phyloP scores from a whole-genome alignment of 1,140 invertebrate genomes.

The Olivierus martensii region DNA sequence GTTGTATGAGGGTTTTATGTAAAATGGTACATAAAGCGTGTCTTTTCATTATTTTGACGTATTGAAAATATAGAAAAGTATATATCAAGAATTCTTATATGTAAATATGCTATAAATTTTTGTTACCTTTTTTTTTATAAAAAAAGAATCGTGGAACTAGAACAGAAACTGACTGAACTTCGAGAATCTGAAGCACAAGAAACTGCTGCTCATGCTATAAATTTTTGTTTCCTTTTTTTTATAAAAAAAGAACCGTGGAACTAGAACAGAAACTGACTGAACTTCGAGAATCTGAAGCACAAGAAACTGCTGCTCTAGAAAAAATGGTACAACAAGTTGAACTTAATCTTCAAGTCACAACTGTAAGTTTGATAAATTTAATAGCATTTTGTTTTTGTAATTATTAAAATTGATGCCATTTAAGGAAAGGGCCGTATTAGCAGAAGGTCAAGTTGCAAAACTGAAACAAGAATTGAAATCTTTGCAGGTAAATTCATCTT shows the following conservation, averaged over 20 bases:
- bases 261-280: neutral
- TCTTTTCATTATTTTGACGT: too few species aligned
- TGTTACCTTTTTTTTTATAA: too few species aligned
- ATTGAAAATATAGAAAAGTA: too few species aligned
- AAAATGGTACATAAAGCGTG: too few species aligned
- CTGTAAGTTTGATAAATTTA: neutral
- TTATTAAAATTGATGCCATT: neutral
- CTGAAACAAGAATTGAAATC: neutral
- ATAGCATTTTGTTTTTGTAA: too few species aligned
- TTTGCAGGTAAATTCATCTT: neutral
- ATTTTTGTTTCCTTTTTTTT: too few species aligned
- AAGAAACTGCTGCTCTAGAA: neutral
- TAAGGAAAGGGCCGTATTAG: neutral
- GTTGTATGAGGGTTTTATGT: too few species aligned
- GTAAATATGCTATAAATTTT: too few species aligned
- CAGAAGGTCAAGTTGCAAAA: neutral
- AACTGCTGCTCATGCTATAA: neutral
- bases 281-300: neutral
- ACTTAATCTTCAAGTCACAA: neutral
- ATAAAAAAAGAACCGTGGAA: neutral
- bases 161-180: neutral
- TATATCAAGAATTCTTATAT: too few species aligned
- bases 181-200: neutral
- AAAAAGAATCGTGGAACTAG: neutral
- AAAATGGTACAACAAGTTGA: neutral